phyloP scores from a whole-genome alignment of 2,888 invertebrate genomes.

The Heteromyza rotundicornis region DNA sequence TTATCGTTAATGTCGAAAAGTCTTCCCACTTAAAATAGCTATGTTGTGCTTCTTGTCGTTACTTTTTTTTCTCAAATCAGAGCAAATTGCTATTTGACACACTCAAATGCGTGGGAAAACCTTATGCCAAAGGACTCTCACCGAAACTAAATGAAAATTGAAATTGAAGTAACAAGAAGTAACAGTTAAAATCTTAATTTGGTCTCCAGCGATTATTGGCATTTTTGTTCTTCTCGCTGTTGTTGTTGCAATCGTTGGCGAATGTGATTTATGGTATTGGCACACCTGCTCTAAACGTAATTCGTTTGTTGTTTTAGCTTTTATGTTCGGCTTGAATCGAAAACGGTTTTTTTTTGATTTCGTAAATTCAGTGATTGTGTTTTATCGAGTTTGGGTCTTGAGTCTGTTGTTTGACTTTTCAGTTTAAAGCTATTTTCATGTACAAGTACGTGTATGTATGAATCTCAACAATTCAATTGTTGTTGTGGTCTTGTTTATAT shows the following conservation, averaged over 20 bases:
- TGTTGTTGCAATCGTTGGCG: constrained; percentile 4
- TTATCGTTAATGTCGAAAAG: too few relatives aligned
- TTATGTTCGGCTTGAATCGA: too few relatives aligned
- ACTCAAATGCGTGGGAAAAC: not conserved
- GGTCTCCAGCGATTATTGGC: constrained; percentile 1
- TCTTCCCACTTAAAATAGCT: too few relatives aligned
- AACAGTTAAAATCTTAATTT: constrained; percentile 15
- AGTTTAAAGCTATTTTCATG: too few relatives aligned
- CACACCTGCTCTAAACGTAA: constrained; percentile 8
- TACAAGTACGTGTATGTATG: too few relatives aligned
- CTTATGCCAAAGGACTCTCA: not conserved
- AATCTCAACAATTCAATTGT: too few relatives aligned
- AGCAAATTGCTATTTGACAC: not conserved
- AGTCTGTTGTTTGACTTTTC: constrained; percentile 17
- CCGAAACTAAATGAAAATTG: not conserved
- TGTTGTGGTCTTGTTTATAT: too few relatives aligned
- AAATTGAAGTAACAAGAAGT: not conserved
- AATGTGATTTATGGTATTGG: constrained; percentile 18
- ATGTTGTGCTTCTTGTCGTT: too few relatives aligned
- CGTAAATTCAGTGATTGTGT: too few relatives aligned
- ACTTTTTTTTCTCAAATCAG: too few relatives aligned
- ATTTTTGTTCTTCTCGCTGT: constrained; percentile 4
- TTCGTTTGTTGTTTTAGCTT: not conserved
- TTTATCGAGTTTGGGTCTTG: constrained; percentile 8
- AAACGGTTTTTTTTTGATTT: too few relatives aligned